Percentiles rank a stretch among this genome's conserved stretches.
Evolutionary conservation across 2,113 vertebrate species (phyloP).

Genomic region (Beaufortia kweichowensis): DNA sequence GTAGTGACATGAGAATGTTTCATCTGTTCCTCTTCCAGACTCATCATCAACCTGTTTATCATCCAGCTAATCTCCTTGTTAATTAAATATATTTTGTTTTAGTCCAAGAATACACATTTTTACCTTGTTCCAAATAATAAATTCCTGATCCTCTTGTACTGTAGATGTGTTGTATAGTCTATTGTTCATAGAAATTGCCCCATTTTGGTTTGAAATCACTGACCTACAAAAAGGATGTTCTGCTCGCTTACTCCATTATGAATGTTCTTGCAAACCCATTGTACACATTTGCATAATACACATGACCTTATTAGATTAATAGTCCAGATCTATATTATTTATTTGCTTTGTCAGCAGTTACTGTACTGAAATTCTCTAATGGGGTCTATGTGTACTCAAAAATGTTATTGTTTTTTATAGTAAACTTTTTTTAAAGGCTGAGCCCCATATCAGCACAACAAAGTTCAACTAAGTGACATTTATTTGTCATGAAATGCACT

Average conservation of each 20-base stretch:
- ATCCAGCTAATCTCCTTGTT: too few relatives aligned
- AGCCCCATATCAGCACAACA: too few relatives aligned
- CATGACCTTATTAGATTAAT: conserved; percentile 43
- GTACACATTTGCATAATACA: conserved; percentile 8
- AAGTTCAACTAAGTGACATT: background rate
- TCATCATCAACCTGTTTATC: too few relatives aligned
- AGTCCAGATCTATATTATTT: background rate
- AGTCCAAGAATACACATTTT: too few relatives aligned
- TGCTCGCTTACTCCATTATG: conserved; percentile 36
- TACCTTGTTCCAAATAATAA: too few relatives aligned
- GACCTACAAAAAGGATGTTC: conserved; percentile 42
- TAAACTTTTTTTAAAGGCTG: too few relatives aligned
- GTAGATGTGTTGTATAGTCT: background rate
- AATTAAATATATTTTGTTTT: too few relatives aligned
- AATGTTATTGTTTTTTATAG: too few relatives aligned
- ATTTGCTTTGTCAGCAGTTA: background rate
- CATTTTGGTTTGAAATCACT: conserved; percentile 27
- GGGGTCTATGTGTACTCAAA: background rate
- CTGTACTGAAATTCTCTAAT: background rate
- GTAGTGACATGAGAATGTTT: too few relatives aligned
- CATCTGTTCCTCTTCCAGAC: too few relatives aligned
- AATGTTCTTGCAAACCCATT: conserved; percentile 42
- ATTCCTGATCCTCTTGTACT: too few relatives aligned
- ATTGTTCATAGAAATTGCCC: background rate
- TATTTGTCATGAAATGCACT: background rate